phyloP scores from a whole-genome alignment of 2,113 vertebrate species.

The Alligator sinensis region DNA sequence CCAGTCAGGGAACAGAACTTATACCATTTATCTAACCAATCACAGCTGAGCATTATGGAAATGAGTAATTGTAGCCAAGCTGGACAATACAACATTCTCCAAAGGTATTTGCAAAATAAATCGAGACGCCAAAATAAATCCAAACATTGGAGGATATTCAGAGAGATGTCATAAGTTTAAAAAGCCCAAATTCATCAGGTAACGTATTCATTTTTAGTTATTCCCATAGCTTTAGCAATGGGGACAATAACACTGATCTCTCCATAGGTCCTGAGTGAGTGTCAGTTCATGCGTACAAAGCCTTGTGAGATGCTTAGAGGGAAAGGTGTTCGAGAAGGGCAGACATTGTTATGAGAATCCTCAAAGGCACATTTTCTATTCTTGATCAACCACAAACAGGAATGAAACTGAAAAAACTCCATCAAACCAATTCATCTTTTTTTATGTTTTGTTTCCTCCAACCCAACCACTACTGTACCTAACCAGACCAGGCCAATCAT shows the following conservation, averaged over 20 bases:
- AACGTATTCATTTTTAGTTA: background rate
- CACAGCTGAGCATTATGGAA: background rate
- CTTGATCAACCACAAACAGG: background rate
- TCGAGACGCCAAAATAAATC: background rate
- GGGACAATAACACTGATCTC: background rate
- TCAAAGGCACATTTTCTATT: background rate
- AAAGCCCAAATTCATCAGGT: background rate
- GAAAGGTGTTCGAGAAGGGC: background rate
- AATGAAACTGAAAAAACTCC: background rate
- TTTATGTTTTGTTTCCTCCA: constrained; percentile 79
- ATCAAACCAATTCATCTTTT: constrained; percentile 14
- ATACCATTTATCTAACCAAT: background rate
- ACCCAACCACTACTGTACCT: constrained; percentile 76
- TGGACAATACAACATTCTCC: background rate
- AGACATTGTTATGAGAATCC: background rate
- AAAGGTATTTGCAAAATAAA: background rate
- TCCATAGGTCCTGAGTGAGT: background rate
- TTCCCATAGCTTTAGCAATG: background rate
- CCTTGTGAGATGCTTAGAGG: background rate
- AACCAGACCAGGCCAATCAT: constrained; percentile 83
- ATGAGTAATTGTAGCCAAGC: background rate
- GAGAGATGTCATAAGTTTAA: background rate
- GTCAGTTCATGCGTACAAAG: background rate
- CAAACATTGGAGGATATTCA: background rate
- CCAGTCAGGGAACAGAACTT: background rate